Percentiles rank a stretch among this genome's conserved stretches.
Evolutionary conservation across 2,888 invertebrate species (phyloP).

Genomic region (Amiota minor): DNA sequence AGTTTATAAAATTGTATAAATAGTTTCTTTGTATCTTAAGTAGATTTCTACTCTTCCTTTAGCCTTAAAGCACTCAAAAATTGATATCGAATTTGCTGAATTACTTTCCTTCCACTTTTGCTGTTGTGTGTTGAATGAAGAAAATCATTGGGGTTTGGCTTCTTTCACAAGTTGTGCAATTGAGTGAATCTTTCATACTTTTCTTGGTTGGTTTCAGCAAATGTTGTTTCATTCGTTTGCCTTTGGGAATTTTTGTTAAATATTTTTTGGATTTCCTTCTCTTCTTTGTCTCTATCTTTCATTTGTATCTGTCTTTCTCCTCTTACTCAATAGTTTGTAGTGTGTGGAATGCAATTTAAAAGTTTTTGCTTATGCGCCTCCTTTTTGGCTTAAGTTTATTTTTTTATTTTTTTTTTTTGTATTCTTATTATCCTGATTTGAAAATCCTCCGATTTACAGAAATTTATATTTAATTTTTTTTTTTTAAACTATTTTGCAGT

Average conservation of each 20-base stretch:
- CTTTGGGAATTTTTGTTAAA: slow-evolving; percentile 18
- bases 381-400: slow-evolving; percentile 1
- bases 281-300: background rate
- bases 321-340: background rate
- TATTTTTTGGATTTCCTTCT: slow-evolving; percentile 14
- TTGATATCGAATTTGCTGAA: slow-evolving; percentile 28
- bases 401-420: slow-evolving; percentile 42
- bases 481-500: slow-evolving; percentile 55
- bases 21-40: slow-evolving; percentile 13
- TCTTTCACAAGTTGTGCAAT: no score
- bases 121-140: no score
- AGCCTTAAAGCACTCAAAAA: slow-evolving; percentile 4
- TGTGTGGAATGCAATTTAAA: slow-evolving; percentile 59
- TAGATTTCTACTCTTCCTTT: slow-evolving; percentile 3
- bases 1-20: slow-evolving; percentile 4
- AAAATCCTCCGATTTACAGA: slow-evolving; percentile 7
- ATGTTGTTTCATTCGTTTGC: background rate
- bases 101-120: slow-evolving; percentile 22
- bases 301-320: background rate
- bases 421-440: slow-evolving; percentile 36
- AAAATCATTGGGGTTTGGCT: no score
- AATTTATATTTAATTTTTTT: slow-evolving; percentile 34
- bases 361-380: slow-evolving; percentile 42
- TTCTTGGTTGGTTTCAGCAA: no score
- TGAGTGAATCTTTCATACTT: no score